phyloP scores from a whole-genome alignment of 2,888 invertebrate genomes.

The Itoplectis maculator region DNA sequence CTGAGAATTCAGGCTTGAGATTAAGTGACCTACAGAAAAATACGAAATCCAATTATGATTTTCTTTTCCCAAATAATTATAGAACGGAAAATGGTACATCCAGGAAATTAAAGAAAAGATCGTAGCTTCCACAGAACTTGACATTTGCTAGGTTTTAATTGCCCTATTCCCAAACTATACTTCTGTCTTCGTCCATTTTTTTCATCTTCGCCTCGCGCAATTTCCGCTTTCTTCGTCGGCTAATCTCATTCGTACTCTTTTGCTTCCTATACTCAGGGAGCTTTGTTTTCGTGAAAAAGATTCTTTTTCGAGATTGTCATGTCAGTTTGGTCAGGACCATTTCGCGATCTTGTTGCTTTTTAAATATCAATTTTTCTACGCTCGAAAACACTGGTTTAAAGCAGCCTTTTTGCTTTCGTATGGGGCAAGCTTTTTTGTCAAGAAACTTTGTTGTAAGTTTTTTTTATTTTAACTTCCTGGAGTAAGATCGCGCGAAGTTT shows the following conservation, averaged over 20 bases:
- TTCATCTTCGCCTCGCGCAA: neutral
- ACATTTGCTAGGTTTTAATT: slow-evolving; percentile 4
- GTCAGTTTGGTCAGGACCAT: too few species aligned
- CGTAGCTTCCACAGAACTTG: neutral
- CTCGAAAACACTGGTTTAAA: too few species aligned
- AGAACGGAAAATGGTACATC: slow-evolving; percentile 25
- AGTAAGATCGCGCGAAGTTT: too few species aligned
- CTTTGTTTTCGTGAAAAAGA: neutral
- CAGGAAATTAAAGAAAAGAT: slow-evolving; percentile 1
- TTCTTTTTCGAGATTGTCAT: too few species aligned
- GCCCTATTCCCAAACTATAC: neutral
- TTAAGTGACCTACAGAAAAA: neutral
- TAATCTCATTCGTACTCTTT: neutral
- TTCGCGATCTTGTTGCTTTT: neutral
- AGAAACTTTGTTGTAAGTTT: too few species aligned
- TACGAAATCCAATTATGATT: neutral
- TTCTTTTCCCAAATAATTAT: neutral
- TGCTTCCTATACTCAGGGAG: neutral
- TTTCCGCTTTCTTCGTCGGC: neutral
- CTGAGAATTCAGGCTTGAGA: neutral
- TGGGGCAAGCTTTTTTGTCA: too few species aligned
- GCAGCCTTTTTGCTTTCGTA: too few species aligned
- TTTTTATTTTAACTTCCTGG: too few species aligned
- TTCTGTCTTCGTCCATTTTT: neutral
- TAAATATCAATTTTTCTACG: neutral